Evolutionary conservation across 2,888 invertebrate genomes (phyloP).

Genomic region (Cyrtodaria siliqua): DNA sequence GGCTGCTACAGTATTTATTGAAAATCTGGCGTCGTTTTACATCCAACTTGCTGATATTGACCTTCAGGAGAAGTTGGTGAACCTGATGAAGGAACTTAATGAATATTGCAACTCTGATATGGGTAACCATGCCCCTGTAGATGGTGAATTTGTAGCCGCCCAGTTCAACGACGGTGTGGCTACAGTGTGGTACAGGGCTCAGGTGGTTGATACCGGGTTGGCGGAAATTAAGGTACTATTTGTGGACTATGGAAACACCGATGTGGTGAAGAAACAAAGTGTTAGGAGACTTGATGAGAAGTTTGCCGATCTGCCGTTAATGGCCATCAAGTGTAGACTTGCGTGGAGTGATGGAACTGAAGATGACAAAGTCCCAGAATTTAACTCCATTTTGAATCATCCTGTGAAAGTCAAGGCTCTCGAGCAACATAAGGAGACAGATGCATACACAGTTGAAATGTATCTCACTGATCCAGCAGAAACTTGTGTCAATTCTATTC

Average conservation of each 20-base stretch:
- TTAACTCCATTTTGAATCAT: constrained; percentile 26
- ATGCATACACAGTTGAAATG: constrained; percentile 47
- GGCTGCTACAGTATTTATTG: constrained; percentile 32
- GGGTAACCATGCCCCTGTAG: constrained; percentile 17
- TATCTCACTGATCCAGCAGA: constrained; percentile 10
- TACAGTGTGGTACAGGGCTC: constrained; percentile 31
- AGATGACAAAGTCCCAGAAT: constrained; percentile 37
- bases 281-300: constrained; percentile 76
- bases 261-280: constrained; percentile 88
- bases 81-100: constrained; percentile 39
- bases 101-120: constrained; percentile 19
- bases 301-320: constrained; percentile 34
- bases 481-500: constrained; percentile 21
- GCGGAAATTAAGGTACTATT: constrained; percentile 86
- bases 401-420: constrained; percentile 28
- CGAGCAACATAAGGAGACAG: constrained; percentile 3
- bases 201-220: constrained; percentile 13
- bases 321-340: constrained; percentile 57
- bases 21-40: constrained; percentile 36
- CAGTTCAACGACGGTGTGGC: constrained; percentile 39
- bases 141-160: constrained; percentile 55
- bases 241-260: constrained; percentile 89
- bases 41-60: constrained; percentile 30
- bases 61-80: constrained; percentile 14
- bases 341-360: constrained; percentile 22